Evolutionary conservation across 2,797 vertebrate genomes (phyloP), one percentile per base, ranked within the genome.

Genomic region (Gymnothorax reevesii): DNA sequence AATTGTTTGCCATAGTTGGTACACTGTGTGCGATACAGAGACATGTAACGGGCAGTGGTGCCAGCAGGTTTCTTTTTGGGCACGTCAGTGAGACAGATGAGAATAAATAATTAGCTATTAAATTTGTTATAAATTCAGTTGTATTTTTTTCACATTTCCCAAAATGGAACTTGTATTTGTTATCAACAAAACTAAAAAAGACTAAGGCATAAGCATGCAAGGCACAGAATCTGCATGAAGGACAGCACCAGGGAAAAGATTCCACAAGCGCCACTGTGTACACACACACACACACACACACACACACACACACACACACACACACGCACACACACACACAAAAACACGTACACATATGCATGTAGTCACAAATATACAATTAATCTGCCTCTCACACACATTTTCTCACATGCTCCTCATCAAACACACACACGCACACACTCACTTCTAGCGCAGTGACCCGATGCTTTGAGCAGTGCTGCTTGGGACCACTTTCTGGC

Each of bases 1-100:
- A 49, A 6, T 89, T 92, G 83, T 86, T 64, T 91, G 94, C 94
- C 66, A 94, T 69, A 42, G 33, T 94, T 93, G 13, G 33, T 12
- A 84, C 59, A 66, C 55, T 90, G 93, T 90, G 94, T 93, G 93
- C 91, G 89, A 89, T 91, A 90, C 90, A 88, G 89, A 89, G 33
- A 64, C 17, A 9, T 20, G 10, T 57, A 3, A 82, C 80, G 64
- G 0, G 9, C 33, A 66, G 33, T 42, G 33, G 33, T 42, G 33
- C 33, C 33, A 1, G 33, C 33, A 42, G 33, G 33, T 42, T 42
- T 54, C 20, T 52, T 0, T 49, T 8, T 3, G 20, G 6, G 49
- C 15, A 83, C 22, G 57, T 6, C 25, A 12, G 22, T 20, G 60
- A 3, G 15, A 64, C 7, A 64, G 17, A 13, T 60, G 15, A 20